Percentiles rank a stretch among this genome's conserved stretches.
Evolutionary conservation across 2,888 invertebrate species (phyloP).

Genomic region (Adineta ricciae): DNA sequence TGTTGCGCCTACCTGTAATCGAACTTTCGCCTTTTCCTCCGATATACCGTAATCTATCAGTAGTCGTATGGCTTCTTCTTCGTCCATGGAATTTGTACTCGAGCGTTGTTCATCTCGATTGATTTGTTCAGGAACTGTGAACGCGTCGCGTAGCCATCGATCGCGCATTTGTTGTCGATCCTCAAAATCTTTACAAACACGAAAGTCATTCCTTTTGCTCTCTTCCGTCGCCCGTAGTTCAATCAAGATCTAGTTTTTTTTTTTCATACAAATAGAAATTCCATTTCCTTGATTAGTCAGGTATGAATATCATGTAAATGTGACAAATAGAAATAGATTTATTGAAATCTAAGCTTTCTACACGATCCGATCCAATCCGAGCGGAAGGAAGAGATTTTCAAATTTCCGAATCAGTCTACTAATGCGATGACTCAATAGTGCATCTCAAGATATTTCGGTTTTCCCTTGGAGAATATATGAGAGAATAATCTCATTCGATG

Average conservation of each 20-base stretch:
- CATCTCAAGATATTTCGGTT: too few species aligned
- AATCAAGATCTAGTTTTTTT: too few species aligned
- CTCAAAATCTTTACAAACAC: conserved; percentile 40
- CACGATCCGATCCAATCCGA: conserved; percentile 34
- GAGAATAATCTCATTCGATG: too few species aligned
- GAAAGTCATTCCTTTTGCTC: conserved; percentile 18
- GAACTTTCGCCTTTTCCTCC: conserved; percentile 14
- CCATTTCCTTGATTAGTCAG: too few species aligned
- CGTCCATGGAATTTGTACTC: conserved; percentile 37
- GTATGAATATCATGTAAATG: not conserved
- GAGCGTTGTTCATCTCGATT: not conserved
- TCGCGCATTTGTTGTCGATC: conserved; percentile 44
- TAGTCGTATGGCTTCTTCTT: conserved; percentile 37
- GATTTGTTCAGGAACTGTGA: conserved; percentile 33
- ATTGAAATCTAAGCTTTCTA: conserved; percentile 35
- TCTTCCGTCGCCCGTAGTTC: too few species aligned
- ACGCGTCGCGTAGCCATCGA: conserved; percentile 42
- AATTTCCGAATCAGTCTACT: not conserved
- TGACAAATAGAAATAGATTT: too few species aligned
- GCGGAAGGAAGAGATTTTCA: not conserved
- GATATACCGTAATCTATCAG: conserved; percentile 33
- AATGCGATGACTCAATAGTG: not conserved
- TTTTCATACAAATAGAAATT: too few species aligned
- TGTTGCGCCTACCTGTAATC: not conserved
- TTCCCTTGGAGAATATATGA: too few species aligned